Evolutionary conservation across 2,113 vertebrate genomes (phyloP).

Genomic region (Xiphophorus couchianus): DNA sequence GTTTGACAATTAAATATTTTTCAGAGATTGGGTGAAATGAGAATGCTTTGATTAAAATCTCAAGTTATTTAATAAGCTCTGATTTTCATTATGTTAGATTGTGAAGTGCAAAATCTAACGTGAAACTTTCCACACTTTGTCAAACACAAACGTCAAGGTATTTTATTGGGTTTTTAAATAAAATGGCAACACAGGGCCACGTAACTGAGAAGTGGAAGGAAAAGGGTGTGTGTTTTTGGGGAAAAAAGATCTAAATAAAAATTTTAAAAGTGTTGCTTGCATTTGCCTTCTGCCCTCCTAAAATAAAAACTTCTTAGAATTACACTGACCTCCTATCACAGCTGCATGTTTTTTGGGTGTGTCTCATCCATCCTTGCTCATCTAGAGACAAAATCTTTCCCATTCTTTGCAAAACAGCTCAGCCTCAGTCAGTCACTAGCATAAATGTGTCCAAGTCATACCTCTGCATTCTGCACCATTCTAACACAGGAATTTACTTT

Average conservation of each 20-base stretch:
- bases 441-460: no score
- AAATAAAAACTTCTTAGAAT: not conserved
- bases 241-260: no score
- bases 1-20: not conserved
- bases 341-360: no score
- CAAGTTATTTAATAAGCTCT: not conserved
- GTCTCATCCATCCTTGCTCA: no score
- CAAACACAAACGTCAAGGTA: not conserved
- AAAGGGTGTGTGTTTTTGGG: no score
- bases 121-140: not conserved
- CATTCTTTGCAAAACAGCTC: not conserved
- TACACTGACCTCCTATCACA: not conserved
- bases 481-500: no score
- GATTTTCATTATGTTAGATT: not conserved
- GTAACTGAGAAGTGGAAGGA: no score
- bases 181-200: no score
- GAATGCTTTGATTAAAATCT: not conserved
- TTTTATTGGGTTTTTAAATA: no score
- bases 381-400: not conserved
- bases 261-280: not conserved
- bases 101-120: not conserved
- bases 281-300: not conserved
- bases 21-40: not conserved
- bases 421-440: not conserved
- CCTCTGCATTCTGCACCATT: no score